Evolutionary conservation across 2,113 vertebrate genomes (phyloP), one percentile per base, ranked within the genome.

Genomic region (Hypanus sabinus): DNA sequence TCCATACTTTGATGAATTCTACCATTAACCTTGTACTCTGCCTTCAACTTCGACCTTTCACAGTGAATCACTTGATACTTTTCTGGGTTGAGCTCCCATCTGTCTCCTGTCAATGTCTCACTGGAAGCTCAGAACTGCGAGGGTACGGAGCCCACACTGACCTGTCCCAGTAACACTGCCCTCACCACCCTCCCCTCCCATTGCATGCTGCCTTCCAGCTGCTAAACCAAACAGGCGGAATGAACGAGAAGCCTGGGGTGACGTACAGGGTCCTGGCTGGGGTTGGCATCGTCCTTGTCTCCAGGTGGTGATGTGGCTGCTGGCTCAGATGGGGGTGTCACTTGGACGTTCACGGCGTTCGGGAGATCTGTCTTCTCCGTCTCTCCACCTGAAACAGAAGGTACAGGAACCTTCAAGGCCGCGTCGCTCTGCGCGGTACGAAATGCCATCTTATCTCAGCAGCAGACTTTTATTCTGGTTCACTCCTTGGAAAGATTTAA

Each of bases 231-330:
- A 87, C 22, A 65, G 14, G 10, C 4, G 20, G 9, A 90, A 65
- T 65, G 91, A 91, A 91, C n/a, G 9, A 16, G 62, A 68, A 36
- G 55, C 60, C 73, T 76, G 30, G 30, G 60, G 1, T 94, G 38
- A 22, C 30, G 1, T 96, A 97, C 97, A 96, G 96, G 95, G 76
- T 94, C 92, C 5, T 95, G 95, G 7, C 95, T 95, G 0, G 95
- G 18, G 33, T 95, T 77, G 0, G 95, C 96, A 85, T 88, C 95
- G 20, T 95, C 94, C 93, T 95, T 95, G 62, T 95, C 95, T 38
- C 95, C 94, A 55, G 91, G 94, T 94, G 96, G 95, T 60, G 94
- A 94, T 94, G 60, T 96, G 95, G 1, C 95, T 90, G 30, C n/a
- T 94, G 30, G 60, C 20, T 95, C 95, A 0, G 94, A 95, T 94